Evolutionary conservation across 2,797 vertebrate genomes (phyloP), one percentile per base, ranked within the genome.

Genomic region (Setipinna tenuifilis): DNA sequence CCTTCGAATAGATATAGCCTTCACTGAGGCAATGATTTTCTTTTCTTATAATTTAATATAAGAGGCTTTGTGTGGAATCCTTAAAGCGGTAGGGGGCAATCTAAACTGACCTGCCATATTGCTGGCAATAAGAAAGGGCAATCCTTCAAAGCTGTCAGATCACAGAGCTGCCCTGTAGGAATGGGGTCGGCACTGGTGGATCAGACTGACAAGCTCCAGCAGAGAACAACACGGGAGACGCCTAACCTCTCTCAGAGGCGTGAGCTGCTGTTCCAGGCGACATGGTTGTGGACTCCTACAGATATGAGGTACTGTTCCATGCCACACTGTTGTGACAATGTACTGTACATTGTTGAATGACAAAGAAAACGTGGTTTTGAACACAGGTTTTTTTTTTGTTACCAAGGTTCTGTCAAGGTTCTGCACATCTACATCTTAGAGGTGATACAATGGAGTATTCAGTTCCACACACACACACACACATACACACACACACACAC

Each of bases 31-130:
- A 75, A 6, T 75, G 68, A 78, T 41, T 41, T 78, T 78, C 35
- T 44, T 21, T 78, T 54, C 14, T 25, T 78, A 78, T 78, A 78
- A 78, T 41, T 44, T 41, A 44, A 78, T 78, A 44, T 78, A 78
- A 78, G 16, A 78, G 5, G 19, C 17, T 78, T 78, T 21, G 6
- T 16, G 31, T 41, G 71, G 71, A 78, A 44, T 41, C 71, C 31
- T 78, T 41, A 78, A 78, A 44, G 71, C 31, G 21, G 68, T n/a
- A 75, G 17, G 35, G 19, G 19, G 71, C 31, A 78, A 78, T 78
- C 71, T n/a, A 44, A 10, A 41, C 35, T 78, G 71, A 78, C 35
- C 71, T 78, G 71, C 71, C 71, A 78, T 78, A 21, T 78, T 44
- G 9, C 71, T 10, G 71, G 31, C 19, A 41, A 78, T 41, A 44